A percentile compares a stretch with the other conserved stretches of the same genome.
These are phyloP conservation scores for Calycopis cecrops DNA, from an alignment of 1,140 invertebrate genomes.

Conservation along the genomic window DNA sequence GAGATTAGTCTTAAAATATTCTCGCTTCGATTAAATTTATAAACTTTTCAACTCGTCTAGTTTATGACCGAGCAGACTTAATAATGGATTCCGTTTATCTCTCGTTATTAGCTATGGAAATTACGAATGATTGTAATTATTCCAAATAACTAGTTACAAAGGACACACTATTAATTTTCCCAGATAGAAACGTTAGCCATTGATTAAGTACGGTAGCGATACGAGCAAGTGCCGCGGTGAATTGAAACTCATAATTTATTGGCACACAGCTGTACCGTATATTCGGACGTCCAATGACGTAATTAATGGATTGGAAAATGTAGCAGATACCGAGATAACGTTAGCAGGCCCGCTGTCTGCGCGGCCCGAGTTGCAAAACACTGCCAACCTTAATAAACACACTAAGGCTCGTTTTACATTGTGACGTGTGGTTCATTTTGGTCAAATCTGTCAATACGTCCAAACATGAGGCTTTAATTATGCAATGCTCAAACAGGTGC, in stretches of 20 bases:
- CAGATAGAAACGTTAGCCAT: constrained; percentile 43
- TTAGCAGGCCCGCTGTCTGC: constrained; percentile 62
- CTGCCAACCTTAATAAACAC: constrained; percentile 55
- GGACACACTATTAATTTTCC: constrained; percentile 39
- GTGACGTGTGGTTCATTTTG: too few relatives aligned
- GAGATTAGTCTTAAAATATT: too few relatives aligned
- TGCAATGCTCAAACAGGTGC: too few relatives aligned
- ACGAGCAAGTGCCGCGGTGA: constrained; percentile 40
- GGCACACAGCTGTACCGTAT: constrained; percentile 41
- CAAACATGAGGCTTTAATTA: too few relatives aligned
- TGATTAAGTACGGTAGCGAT: constrained; percentile 42
- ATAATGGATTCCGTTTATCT: neutral
- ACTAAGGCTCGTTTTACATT: constrained; percentile 16
- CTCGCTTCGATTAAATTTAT: too few relatives aligned
- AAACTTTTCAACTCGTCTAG: too few relatives aligned
- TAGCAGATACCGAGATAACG: constrained; percentile 59
- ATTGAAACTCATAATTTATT: constrained; percentile 58
- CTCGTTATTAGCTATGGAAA: constrained; percentile 11
- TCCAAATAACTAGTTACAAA: constrained; percentile 28
- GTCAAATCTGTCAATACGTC: too few relatives aligned
- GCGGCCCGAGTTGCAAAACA: constrained; percentile 62
- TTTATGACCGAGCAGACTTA: too few relatives aligned
- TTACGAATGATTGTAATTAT: constrained; percentile 26
- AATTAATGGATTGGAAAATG: constrained; percentile 67
- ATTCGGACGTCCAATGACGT: constrained; percentile 60